Conservation (phyloP, 2,113 vertebrate species). For the Chamaea fasciata region DNA sequence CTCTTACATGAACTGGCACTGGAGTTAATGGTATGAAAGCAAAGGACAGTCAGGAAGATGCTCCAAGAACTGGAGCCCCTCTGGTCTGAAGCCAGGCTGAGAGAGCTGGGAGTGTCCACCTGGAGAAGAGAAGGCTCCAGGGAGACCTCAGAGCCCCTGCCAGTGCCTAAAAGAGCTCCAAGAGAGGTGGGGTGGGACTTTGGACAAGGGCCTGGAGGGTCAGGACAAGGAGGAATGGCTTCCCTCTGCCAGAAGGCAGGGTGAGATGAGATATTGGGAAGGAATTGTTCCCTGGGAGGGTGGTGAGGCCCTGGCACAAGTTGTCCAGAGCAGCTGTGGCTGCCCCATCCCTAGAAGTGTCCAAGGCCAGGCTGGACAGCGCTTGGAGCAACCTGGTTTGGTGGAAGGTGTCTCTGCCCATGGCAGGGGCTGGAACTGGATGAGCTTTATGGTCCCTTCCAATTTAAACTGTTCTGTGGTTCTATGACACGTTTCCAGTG, state of each 20-base stretch:
- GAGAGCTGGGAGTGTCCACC: too few relatives aligned
- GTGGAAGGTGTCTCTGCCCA: background rate
- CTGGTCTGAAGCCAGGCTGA: background rate
- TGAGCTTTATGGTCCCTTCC: background rate
- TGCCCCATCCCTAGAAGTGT: background rate
- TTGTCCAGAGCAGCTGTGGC: fast-evolving
- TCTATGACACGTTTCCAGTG: background rate
- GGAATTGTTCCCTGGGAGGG: fast-evolving
- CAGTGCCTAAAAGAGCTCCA: background rate
- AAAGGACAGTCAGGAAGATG: background rate
- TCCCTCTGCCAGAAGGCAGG: background rate
- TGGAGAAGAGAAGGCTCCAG: background rate
- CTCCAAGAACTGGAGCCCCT: background rate
- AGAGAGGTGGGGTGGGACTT: background rate
- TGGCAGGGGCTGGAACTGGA: fast-evolving
- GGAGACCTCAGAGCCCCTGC: background rate
- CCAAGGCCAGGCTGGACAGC: fast-evolving
- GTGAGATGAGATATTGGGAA: fast-evolving
- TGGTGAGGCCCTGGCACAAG: fast-evolving
- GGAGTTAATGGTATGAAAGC: background rate
- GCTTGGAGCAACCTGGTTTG: fast-evolving
- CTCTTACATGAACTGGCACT: background rate
- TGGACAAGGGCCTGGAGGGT: fast-evolving
- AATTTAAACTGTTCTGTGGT: background rate
- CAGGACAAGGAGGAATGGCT: background rate